phyloP scores from a whole-genome alignment of 35 echinoderm and acorn worm genomes.

The Apostichopus parvimensis region DNA sequence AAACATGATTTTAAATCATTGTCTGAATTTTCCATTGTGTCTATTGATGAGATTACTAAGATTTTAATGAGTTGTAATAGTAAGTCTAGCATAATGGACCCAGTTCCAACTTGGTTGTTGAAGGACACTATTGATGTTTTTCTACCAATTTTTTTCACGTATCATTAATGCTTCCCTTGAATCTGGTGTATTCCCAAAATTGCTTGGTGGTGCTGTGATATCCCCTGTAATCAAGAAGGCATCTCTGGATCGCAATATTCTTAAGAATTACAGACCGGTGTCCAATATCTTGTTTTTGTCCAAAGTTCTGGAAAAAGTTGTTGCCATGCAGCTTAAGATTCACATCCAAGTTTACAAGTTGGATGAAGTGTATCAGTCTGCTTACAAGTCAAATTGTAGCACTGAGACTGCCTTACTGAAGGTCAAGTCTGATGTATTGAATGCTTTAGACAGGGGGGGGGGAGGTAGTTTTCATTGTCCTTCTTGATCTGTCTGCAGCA shows the following conservation, averaged over 20 bases:
- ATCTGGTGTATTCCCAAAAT: neutral
- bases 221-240: neutral
- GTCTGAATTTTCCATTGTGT: neutral
- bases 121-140: neutral
- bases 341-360: neutral
- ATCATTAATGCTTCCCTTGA: conserved; percentile 5
- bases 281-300: neutral
- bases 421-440: conserved; percentile 15
- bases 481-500: too few species aligned
- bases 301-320: conserved; percentile 21
- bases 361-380: neutral
- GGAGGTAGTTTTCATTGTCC: neutral
- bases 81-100: neutral
- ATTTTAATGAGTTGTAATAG: neutral
- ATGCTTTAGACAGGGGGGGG: neutral
- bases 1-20: conserved; percentile 1
- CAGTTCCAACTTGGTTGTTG: conserved; percentile 22
- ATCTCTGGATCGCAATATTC: conserved; percentile 9
- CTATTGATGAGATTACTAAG: conserved; percentile 5
- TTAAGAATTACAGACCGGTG: conserved; percentile 13
- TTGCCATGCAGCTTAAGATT: conserved; percentile 24
- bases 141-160: conserved; percentile 24
- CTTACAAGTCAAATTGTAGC: conserved; percentile 28
- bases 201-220: conserved; percentile 24
- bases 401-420: neutral